phyloP scores from a whole-genome alignment of 2,113 vertebrate species.

The Corythoichthys intestinalis region DNA sequence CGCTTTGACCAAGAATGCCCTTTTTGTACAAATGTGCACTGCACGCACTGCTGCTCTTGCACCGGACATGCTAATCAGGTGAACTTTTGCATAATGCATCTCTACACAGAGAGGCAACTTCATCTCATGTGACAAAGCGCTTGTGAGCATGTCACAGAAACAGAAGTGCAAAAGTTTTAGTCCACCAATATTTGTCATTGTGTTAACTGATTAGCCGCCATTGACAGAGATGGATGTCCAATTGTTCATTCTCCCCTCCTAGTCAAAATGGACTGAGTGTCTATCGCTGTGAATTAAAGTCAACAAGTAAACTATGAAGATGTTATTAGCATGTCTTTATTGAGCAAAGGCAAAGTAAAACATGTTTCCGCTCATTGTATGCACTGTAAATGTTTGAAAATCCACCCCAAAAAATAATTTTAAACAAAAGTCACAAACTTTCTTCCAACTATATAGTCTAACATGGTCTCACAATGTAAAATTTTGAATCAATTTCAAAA shows the following conservation, averaged over 20 bases:
- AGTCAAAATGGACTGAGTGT: no score
- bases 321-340: not conserved
- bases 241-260: no score
- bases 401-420: not conserved
- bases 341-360: not conserved
- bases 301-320: no score
- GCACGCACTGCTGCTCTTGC: conserved; percentile 2
- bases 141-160: not conserved
- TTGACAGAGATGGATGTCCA: no score
- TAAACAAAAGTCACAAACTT: not conserved
- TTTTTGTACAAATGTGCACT: not conserved
- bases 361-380: not conserved
- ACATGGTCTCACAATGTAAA: no score
- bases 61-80: conserved; percentile 19
- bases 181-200: not conserved
- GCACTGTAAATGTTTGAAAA: not conserved
- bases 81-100: conserved; percentile 39
- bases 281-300: no score
- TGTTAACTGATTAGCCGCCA: not conserved
- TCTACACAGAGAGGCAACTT: not conserved
- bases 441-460: not conserved
- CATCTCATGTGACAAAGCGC: conserved; percentile 27
- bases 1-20: not conserved
- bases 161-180: not conserved
- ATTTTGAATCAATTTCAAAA: no score